Evolutionary conservation across 2,888 invertebrate species (phyloP), one percentile per base, ranked within the genome.

Genomic region (Xanthorhoe designata): DNA sequence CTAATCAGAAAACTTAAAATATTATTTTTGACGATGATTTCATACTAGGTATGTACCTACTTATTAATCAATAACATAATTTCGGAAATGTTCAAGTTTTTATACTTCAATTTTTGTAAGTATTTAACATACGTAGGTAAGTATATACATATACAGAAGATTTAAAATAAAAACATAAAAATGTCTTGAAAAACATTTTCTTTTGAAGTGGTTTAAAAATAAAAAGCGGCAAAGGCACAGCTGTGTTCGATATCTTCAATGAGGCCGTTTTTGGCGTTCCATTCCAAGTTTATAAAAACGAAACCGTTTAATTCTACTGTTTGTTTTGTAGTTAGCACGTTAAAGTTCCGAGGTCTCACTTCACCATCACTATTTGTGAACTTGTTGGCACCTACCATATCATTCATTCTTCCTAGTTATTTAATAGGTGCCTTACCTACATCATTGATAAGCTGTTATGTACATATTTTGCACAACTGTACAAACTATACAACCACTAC

Each of bases 181-280:
- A 78, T 77, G 66, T 66, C 65, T 67, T 65, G 54, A 69, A 75
- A 76, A 80, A 78, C 78, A 70, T 73, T 74, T 78, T 74, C 69
- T 76, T 77, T 75, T 78, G 74, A 78, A 81, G 79, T 77, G 68
- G 68, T 70, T 76, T 81, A 78, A 78, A 84, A 84, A 84, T 86
- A 84, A 75, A 77, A 71, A 42, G 13, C 10, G 13, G 63, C 56
- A 38, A 70, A 17, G 57, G 13, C 66, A 9, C 57, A 69, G 69
- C 50, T 69, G 68, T 55, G 68, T 64, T 71, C 66, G 38, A 64
- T 64, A 63, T 68, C 49, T 54, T 56, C 38, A 35, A 8, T 24
- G 59, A 55, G 54, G 58, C 64, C 55, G 42, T 24, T 13, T 66
- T 58, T 61, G n/a, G 45, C 15, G 15, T 45, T 45, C 15, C 15